Percentiles rank a stretch among this genome's conserved stretches.
Evolutionary conservation across 1,140 invertebrate genomes (phyloP).

Genomic region (Bombus pascuorum): DNA sequence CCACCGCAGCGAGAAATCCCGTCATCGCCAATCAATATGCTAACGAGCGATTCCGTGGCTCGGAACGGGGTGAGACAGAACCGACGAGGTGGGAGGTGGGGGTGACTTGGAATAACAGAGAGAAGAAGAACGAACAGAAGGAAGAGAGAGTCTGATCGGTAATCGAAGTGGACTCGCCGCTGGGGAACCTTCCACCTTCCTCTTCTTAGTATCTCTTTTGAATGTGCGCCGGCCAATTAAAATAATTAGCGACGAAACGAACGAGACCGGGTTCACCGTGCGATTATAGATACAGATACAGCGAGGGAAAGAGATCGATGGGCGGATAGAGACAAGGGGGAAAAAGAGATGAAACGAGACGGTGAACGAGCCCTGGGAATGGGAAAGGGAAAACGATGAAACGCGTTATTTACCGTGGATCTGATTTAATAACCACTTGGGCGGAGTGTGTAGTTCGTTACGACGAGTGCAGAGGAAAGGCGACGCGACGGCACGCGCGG

Average conservation of each 20-base stretch:
- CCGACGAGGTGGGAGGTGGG: slow-evolving; percentile 21
- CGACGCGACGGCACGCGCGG: not conserved
- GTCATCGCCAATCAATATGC: slow-evolving; percentile 82
- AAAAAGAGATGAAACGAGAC: not conserved
- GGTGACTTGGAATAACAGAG: slow-evolving; percentile 16
- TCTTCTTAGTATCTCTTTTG: slow-evolving; percentile 66
- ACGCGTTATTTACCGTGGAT: slow-evolving; percentile 53
- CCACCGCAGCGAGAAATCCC: slow-evolving; percentile 68
- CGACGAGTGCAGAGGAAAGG: not conserved
- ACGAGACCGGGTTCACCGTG: slow-evolving; percentile 58
- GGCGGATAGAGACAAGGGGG: too few species aligned
- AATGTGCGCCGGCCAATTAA: slow-evolving; percentile 73
- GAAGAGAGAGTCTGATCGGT: slow-evolving; percentile 49
- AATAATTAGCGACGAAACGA: slow-evolving; percentile 73
- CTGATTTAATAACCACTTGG: slow-evolving; percentile 63
- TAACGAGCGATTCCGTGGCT: slow-evolving; percentile 76
- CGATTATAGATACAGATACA: slow-evolving; percentile 68
- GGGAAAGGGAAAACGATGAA: slow-evolving; percentile 38
- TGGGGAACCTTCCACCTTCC: slow-evolving; percentile 57
- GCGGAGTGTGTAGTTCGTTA: slow-evolving; percentile 38
- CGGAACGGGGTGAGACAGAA: slow-evolving; percentile 34
- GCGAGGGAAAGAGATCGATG: slow-evolving; percentile 51
- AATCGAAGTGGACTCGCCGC: slow-evolving; percentile 60
- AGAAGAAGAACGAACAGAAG: not conserved
- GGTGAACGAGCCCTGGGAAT: not conserved